These are phyloP conservation scores for Opisthograptis luteolata DNA, from an alignment of 2,888 invertebrate species.

Conservation along the genomic window DNA sequence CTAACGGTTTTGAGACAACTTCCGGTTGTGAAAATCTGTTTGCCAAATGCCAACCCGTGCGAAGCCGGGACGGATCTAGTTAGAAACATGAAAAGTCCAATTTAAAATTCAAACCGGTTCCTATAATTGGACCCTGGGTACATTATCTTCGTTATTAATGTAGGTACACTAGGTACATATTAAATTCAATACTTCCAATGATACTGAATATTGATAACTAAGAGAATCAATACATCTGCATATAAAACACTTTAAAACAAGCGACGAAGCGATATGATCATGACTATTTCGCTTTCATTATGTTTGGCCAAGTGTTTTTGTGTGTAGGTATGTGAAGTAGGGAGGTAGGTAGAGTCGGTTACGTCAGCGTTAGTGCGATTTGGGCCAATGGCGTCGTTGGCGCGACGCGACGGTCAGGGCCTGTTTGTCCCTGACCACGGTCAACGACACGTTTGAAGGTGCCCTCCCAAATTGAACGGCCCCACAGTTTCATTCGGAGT, in stretches of 20 bases:
- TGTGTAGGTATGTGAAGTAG: background rate
- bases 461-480: constrained; percentile 57
- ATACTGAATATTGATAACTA: background rate
- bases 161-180: too few relatives aligned
- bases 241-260: background rate
- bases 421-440: constrained; percentile 79
- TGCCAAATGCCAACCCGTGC: too few relatives aligned
- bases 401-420: constrained; percentile 45
- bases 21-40: too few relatives aligned
- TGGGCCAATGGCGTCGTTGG: constrained; percentile 46
- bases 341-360: constrained; percentile 27
- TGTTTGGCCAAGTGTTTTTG: constrained; percentile 21
- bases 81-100: too few relatives aligned
- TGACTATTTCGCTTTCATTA: constrained; percentile 18
- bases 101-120: too few relatives aligned
- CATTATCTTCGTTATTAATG: too few relatives aligned
- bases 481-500: constrained; percentile 8
- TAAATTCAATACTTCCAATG: too few relatives aligned
- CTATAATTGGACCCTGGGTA: too few relatives aligned
- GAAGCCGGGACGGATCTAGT: too few relatives aligned
- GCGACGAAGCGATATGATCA: background rate
- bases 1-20: too few relatives aligned
- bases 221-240: background rate
- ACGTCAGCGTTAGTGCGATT: constrained; percentile 54
- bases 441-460: constrained; percentile 80